These are phyloP conservation scores for Ferdinandea cuprea DNA, from an alignment of 2,888 invertebrate genomes.

Conservation along the genomic window DNA sequence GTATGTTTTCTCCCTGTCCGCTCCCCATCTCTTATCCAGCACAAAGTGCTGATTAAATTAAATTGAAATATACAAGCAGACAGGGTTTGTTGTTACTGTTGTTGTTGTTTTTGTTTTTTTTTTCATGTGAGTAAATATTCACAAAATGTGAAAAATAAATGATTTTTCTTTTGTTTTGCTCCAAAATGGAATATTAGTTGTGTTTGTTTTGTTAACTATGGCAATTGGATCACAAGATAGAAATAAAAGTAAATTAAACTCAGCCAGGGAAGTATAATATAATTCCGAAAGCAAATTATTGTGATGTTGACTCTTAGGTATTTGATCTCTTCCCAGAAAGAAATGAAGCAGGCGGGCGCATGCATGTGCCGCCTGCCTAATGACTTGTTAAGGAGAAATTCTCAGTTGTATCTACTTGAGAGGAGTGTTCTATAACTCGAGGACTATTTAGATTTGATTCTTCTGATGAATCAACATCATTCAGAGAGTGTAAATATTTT, in stretches of 20 bases:
- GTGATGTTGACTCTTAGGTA: neutral
- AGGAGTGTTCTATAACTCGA: no score
- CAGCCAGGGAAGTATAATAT: neutral
- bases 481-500: no score
- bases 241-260: slow-evolving; percentile 1
- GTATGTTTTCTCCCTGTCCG: slow-evolving; percentile 15
- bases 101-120: no score
- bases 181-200: slow-evolving; percentile 36
- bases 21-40: slow-evolving; percentile 13
- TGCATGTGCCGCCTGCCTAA: no score
- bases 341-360: neutral
- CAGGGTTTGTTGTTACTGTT: neutral
- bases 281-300: neutral
- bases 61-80: slow-evolving; percentile 56
- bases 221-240: slow-evolving; percentile 25
- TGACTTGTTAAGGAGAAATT: no score
- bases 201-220: slow-evolving; percentile 40
- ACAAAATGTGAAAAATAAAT: slow-evolving; percentile 60
- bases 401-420: no score
- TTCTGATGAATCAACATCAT: no score
- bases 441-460: no score
- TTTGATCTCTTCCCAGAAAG: neutral
- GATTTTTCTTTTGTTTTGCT: slow-evolving; percentile 23
- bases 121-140: slow-evolving; percentile 36
- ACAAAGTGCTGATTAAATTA: slow-evolving; percentile 72